Evolutionary conservation across 2,888 invertebrate genomes (phyloP).

Genomic region (Elgonia sp.): DNA sequence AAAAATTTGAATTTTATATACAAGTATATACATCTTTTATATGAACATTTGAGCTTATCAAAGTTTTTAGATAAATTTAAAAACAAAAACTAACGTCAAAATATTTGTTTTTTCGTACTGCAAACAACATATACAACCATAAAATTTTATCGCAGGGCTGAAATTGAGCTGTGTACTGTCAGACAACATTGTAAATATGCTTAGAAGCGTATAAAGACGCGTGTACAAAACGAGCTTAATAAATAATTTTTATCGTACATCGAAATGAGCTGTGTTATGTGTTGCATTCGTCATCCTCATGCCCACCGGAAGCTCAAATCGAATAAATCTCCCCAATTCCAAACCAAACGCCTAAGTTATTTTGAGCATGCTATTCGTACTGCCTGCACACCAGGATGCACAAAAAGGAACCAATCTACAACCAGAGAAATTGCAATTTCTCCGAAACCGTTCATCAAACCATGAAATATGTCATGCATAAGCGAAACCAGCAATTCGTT

Average conservation of each 20-base stretch:
- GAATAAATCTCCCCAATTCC: constrained; percentile 66
- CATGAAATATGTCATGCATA: constrained; percentile 81
- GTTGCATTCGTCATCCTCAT: constrained; percentile 61
- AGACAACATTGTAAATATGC: constrained; percentile 66
- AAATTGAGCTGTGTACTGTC: constrained; percentile 65
- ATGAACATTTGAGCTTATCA: background rate
- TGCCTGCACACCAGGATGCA: constrained; percentile 50
- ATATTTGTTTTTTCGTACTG: background rate
- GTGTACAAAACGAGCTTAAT: constrained; percentile 73
- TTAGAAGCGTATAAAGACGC: constrained; percentile 49
- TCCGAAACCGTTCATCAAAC: constrained; percentile 84
- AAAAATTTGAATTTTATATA: background rate
- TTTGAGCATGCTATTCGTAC: constrained; percentile 57
- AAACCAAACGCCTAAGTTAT: constrained; percentile 62
- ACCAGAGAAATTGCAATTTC: constrained; percentile 79
- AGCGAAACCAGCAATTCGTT: constrained; percentile 82
- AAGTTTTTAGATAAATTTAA: background rate
- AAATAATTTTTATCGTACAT: constrained; percentile 72
- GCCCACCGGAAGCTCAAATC: constrained; percentile 55
- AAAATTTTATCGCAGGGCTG: constrained; percentile 55
- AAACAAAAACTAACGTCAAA: background rate
- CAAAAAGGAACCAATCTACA: constrained; percentile 53
- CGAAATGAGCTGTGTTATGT: constrained; percentile 63
- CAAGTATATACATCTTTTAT: background rate
- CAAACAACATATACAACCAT: background rate